Evolutionary conservation across 2,797 vertebrate species (phyloP), one percentile per base, ranked within the genome.

Genomic region (Rhadinocentrus ornatus): DNA sequence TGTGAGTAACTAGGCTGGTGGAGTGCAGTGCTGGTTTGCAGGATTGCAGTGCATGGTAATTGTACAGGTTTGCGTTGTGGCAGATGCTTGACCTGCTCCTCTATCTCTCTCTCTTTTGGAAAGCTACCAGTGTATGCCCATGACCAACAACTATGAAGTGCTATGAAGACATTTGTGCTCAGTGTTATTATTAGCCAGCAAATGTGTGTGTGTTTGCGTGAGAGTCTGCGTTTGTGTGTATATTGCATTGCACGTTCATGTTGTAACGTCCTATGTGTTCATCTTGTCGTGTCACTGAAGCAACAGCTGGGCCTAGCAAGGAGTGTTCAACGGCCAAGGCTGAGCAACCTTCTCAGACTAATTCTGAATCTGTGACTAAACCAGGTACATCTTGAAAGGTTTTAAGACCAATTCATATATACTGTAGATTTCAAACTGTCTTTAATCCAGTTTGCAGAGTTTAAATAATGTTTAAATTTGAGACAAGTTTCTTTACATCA

Each of bases 1-100:
- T 92, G 95, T 96, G 95, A 96, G 95, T 94, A 93, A 89, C 78
- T 68, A 63, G 74, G 91, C 86, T 82, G 84, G 88, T 89, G 86
- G 85, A 87, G 85, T 93, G 91, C 89, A 86, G 87, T 93, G 90
- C 90, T 88, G 86, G 78, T 88, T 91, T 93, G 92, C 83, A 84
- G 86, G 84, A 89, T 90, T 91, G 88, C 85, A 48, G 86, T 91
- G 92, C 92, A 92, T 92, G 92, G 85, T 88, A 75, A 60, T 55
- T 84, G 86, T 91, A 50, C 73, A 78, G 89, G 87, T 90, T 89
- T 91, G 90, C 86, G 48, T 78, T 79, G 82, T 75, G 80, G 90
- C 85, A 75, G 82, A 84, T 91, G 89, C 89, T 88, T 92, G 91
- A 88, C 71, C 69, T 62, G 67, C 58, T 69, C 71, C 44, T 61